Evolutionary conservation across 2,888 invertebrate genomes (phyloP), one percentile per base, ranked within the genome.

Genomic region (Rhaphigaster nebulosa): DNA sequence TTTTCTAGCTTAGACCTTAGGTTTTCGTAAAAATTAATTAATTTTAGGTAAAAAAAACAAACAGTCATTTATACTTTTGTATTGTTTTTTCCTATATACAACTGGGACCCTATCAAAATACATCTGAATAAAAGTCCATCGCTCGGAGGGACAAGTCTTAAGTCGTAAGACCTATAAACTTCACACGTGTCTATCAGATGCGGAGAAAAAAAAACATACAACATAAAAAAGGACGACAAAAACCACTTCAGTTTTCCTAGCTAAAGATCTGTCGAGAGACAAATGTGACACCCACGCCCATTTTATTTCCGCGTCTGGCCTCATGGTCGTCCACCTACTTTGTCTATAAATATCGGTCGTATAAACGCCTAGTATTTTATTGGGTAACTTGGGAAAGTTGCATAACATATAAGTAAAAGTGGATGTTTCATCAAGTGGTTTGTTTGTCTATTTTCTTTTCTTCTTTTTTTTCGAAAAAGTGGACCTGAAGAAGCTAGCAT

Each of bases 311-410:
- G 70, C 70, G 34, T 26, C 70, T 76, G 70, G 34, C 34, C 38
- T 76, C 70, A 76, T 76, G 70, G 70, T 76, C 70, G 70, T 76
- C 70, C 34, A 76, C 70, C 70, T 76, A 76, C 70, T 76, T 38
- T 76, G 70, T 76, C 70, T 76, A 76, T 76, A 76, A 76, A 76
- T 76, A 76, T 20, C 70, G 8, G 70, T 2, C 70, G 65, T 38
- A 76, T 76, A 76, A 76, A 76, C 20, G 34, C 20, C 38, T 34
- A 2, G 8, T 38, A 76, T 76, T 76, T 34, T 76, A 76, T 76
- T 76, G 23, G 38, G 38, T n/a, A n/a, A n/a, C 23, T 8, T 23
- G 20, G 1, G 18, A 76, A 76, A 76, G 70, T 76, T 76, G 70
- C 70, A 34, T 76, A 76, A 76, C 70, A 23, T 18, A 8, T 76